phyloP scores from a whole-genome alignment of 2,888 invertebrate species.

The Platypus cylindrus region DNA sequence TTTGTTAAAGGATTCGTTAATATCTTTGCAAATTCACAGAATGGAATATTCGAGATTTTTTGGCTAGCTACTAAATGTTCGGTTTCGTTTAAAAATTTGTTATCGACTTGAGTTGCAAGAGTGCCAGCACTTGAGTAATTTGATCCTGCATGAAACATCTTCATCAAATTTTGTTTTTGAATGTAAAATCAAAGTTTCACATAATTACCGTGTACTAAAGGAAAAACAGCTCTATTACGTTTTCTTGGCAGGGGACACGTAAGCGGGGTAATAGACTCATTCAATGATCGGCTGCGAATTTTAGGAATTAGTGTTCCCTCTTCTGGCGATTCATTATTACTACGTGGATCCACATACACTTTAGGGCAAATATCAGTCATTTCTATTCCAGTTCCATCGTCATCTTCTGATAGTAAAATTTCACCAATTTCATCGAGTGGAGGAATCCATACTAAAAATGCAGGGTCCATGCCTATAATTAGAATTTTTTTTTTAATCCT shows the following conservation, averaged over 20 bases:
- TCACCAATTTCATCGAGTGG: constrained; percentile 58
- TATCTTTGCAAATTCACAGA: constrained; percentile 26
- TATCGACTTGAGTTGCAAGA: constrained; percentile 11
- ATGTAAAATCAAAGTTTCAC: constrained; percentile 10
- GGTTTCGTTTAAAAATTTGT: constrained; percentile 15
- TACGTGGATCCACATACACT: constrained; percentile 44
- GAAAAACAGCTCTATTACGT: constrained; percentile 22
- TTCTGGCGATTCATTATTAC: constrained; percentile 55
- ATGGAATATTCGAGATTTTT: constrained; percentile 21
- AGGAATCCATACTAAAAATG: constrained; percentile 78
- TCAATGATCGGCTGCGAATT: constrained; percentile 16
- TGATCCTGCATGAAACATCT: no score
- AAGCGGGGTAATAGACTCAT: constrained; percentile 20
- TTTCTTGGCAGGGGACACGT: constrained; percentile 14
- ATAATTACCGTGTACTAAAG: constrained; percentile 16
- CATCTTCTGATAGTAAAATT: constrained; percentile 46
- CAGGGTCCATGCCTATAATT: constrained; percentile 66
- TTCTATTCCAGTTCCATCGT: constrained; percentile 37
- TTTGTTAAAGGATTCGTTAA: constrained; percentile 14
- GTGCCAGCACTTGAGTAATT: no score
- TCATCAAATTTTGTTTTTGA: no score
- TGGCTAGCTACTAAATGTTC: constrained; percentile 23
- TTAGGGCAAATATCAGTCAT: constrained; percentile 30
- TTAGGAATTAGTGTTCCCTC: constrained; percentile 40
- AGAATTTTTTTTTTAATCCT: background rate